A percentile compares a stretch with the other conserved stretches of the same genome.
phyloP scores from a whole-genome alignment of 2,888 invertebrate species.

The Apeira syringaria region DNA sequence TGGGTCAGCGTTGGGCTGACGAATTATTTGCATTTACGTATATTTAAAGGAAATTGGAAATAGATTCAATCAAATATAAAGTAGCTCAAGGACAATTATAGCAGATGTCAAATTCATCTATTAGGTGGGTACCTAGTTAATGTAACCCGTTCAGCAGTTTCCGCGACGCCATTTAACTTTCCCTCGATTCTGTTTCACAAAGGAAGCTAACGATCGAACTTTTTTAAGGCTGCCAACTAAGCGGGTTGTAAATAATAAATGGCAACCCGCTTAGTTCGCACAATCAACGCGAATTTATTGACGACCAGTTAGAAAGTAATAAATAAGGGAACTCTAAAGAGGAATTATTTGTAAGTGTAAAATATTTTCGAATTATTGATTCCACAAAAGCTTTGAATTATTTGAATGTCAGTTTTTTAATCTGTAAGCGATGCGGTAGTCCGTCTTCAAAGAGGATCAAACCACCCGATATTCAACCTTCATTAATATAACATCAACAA shows the following conservation, averaged over 20 bases:
- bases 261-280: neutral
- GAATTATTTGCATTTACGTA: no score
- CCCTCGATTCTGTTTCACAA: neutral
- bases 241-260: neutral
- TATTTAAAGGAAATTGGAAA: no score
- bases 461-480: slow-evolving; percentile 52
- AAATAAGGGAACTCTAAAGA: neutral
- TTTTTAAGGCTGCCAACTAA: neutral
- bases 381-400: neutral
- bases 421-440: slow-evolving; percentile 52
- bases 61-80: no score
- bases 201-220: slow-evolving; percentile 1
- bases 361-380: neutral
- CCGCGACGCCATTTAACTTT: slow-evolving; percentile 16
- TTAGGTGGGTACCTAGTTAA: neutral
- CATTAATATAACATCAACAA: slow-evolving; percentile 74
- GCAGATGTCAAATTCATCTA: no score
- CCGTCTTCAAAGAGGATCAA: slow-evolving; percentile 36
- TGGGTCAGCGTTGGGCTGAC: no score
- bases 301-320: neutral
- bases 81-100: no score
- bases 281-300: neutral
- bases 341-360: neutral
- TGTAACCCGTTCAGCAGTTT: slow-evolving; percentile 49
- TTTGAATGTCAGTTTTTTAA: neutral